These are phyloP conservation scores for Corbicula japonica DNA, from an alignment of 2,888 invertebrate species.

Conservation along the genomic window DNA sequence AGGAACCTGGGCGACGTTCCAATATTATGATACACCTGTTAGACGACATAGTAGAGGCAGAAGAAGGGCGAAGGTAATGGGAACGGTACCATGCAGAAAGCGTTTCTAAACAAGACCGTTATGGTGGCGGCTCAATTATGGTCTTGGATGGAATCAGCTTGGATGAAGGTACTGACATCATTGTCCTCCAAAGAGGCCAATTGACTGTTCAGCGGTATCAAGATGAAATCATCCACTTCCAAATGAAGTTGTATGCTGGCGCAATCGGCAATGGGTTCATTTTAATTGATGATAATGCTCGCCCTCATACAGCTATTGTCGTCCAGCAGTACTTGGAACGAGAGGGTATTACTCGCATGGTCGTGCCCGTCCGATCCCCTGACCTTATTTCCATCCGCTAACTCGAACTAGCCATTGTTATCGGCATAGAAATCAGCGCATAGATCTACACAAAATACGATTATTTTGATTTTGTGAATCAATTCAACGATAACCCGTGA, in stretches of 20 bases:
- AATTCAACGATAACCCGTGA: no score
- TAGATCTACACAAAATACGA: no score
- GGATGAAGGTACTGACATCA: slow-evolving; percentile 9
- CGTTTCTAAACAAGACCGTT: neutral
- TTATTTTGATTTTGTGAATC: no score
- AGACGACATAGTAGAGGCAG: neutral
- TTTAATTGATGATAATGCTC: neutral
- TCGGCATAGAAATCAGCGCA: no score
- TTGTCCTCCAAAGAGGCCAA: neutral
- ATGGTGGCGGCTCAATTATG: neutral
- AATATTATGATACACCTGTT: no score
- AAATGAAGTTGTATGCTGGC: neutral
- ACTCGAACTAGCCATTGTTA: no score
- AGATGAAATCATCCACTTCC: neutral
- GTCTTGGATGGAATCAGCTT: slow-evolving; percentile 8
- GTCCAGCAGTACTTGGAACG: slow-evolving; percentile 5
- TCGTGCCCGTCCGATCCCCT: slow-evolving; percentile 15
- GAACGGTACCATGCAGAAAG: neutral
- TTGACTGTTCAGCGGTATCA: neutral
- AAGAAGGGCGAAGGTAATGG: neutral
- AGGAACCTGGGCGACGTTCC: no score
- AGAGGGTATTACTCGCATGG: neutral
- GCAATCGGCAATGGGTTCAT: neutral
- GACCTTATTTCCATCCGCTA: slow-evolving; percentile 14
- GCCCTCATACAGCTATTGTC: neutral